Evolutionary conservation across 2,888 invertebrate species (phyloP), one percentile per base, ranked within the genome.

Genomic region (Bugulina stolonifera): DNA sequence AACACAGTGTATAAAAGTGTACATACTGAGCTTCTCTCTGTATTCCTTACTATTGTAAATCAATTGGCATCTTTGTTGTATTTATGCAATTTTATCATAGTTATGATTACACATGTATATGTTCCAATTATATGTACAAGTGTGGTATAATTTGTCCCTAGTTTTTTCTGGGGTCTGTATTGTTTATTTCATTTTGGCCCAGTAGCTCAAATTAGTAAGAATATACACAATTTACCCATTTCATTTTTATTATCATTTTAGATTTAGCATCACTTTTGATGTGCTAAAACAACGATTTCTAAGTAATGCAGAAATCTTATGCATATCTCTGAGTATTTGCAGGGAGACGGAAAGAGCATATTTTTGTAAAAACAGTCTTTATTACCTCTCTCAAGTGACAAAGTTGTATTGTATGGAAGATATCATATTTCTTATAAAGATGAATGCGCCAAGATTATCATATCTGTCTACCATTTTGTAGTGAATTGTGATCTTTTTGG

Each of bases 41-140:
- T 43, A 5, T 43, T 10, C 43, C 5, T 5, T 43, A 10, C 18
- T 18, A 43, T 10, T 43, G 18, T 32, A 5, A 25, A 25, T 57
- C 57, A 25, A 32, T 29, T n/a, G 27, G 29, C 10, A 10, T 64
- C n/a, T 64, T 64, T 64, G 64, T 64, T 64, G 64, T 64, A 64
- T 64, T 64, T 64, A 64, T 64, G 64, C 64, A 64, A 64, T 64
- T 64, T 32, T 64, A 64, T 64, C 32, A 64, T 64, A 14, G 64
- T 64, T 64, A 64, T 34, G 22, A 25, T 5, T 43, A 43, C 43
- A 43, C 43, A 5, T 64, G 64, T 64, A 64, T 34, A 64, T 64
- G 64, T 27, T 64, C 32, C 27, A 25, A 14, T 2, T 32, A 57
- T n/a, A 23, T 57, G 57, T 57, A 57, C 10, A 18, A 57, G 10